phyloP scores from a whole-genome alignment of 2,113 vertebrate genomes.

The Speoplatyrhinus poulsoni region DNA sequence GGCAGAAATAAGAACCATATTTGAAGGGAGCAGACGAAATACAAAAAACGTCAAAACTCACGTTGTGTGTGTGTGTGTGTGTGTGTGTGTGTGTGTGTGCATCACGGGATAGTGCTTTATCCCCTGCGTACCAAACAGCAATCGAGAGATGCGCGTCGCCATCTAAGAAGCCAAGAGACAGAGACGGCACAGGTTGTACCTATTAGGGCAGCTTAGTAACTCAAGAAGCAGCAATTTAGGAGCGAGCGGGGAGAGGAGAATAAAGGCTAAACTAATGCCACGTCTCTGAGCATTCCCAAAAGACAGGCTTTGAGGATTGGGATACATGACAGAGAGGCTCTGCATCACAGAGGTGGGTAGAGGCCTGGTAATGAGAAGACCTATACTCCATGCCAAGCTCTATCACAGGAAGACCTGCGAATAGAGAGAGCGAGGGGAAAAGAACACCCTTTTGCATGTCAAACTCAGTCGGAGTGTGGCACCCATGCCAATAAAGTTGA shows the following conservation, averaged over 20 bases:
- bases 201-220: conserved; percentile 83
- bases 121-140: conserved; percentile 42
- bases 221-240: conserved; percentile 78
- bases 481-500: neutral
- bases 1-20: conserved; percentile 85
- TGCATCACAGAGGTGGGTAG: conserved; percentile 65
- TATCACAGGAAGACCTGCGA: conserved; percentile 52
- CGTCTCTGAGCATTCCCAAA: conserved; percentile 65
- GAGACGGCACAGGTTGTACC: conserved; percentile 77
- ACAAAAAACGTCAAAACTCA: conserved; percentile 59
- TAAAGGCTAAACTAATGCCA: conserved; percentile 64
- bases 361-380: conserved; percentile 62
- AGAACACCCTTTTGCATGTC: conserved; percentile 46
- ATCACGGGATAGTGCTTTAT: conserved; percentile 74
- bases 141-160: conserved; percentile 60
- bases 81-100: conserved; percentile 40
- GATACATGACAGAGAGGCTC: conserved; percentile 60
- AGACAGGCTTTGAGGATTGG: conserved; percentile 68
- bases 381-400: conserved; percentile 50
- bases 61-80: conserved; percentile 72
- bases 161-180: conserved; percentile 32
- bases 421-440: conserved; percentile 30
- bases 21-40: conserved; percentile 67
- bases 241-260: conserved; percentile 34
- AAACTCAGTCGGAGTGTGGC: conserved; percentile 58